Conservation (phyloP, 2,888 invertebrate species). For the Omphaloscelis lunosa region DNA sequence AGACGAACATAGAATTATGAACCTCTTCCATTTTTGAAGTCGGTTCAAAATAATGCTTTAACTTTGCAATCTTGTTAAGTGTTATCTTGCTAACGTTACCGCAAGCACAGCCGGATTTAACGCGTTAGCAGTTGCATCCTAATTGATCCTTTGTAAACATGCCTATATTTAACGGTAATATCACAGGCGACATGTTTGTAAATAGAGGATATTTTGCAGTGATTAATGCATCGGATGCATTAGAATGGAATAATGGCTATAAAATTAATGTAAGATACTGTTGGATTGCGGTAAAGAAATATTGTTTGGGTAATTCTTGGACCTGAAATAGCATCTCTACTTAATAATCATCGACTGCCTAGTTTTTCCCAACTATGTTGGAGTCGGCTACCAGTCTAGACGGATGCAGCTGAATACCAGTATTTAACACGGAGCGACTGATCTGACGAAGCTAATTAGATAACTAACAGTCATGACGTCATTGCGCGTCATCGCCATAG, state of each 20-base stretch:
- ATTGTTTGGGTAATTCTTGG: neutral
- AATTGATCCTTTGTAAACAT: constrained; percentile 77
- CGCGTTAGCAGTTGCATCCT: constrained; percentile 74
- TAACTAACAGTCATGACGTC: neutral
- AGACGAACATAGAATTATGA: neutral
- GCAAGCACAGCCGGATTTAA: constrained; percentile 68
- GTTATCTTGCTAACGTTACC: constrained; percentile 52
- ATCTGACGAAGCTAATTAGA: neutral
- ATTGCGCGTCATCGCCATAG: neutral
- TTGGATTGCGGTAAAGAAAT: neutral
- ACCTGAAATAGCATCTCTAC: neutral
- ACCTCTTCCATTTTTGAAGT: neutral
- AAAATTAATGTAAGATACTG: neutral
- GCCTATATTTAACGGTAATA: constrained; percentile 53
- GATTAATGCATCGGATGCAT: neutral
- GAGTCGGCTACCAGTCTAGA: neutral
- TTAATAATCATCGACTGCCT: neutral
- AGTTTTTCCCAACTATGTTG: neutral
- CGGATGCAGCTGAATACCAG: neutral
- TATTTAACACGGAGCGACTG: neutral
- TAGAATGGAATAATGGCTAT: neutral
- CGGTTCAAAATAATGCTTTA: neutral
- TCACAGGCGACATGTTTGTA: constrained; percentile 34
- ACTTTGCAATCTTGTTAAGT: neutral
- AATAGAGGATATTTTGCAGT: constrained; percentile 41